Base-by-base conservation (phyloP, 2,113 vertebrate species). In the Caracal caracal region DNA sequence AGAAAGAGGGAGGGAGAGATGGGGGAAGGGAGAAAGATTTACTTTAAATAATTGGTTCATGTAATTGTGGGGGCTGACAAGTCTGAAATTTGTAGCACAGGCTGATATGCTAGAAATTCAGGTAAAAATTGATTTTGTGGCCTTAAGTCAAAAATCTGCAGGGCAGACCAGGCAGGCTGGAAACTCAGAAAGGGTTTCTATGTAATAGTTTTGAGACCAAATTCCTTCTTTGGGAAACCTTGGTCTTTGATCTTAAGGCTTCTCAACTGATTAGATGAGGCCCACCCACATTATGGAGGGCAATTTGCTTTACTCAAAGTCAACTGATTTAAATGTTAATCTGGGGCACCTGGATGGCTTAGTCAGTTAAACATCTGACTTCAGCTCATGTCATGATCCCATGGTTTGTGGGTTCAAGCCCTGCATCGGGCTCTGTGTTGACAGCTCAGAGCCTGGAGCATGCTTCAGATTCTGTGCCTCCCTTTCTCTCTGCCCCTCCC, bases 221-320 rank as follows among this genome's bases (percentile, higher is more conserved):
- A 92, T 88, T 92, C 16, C 49, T 75, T 91, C 49, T 92, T 73
- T 88, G 63, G 37, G 40, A 96, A 96, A 84, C 7, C 51, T 63
- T 15, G 19, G 10, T 88, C 47, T 90, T 93, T 88, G 35, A 82
- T 47, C 47, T 65, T 87, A 93, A 90, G 28, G 11, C 11, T 35
- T 20, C 61, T 90, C 71, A 49, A 47, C 28, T 88, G n/a, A 87
- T 24, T 94, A 26, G 16, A 49, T 78, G 70, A 92, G 12, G 22
- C 33, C 19, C 17, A 22, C 13, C 9, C 35, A 82, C 61, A 93
- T 76, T 75, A 65, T 51, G 33, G 43, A 82, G 20, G 35, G 16
- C 51, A 71, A 87, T 49, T 37, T 76, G 30, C 30, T 86, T 82
- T 81, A 85, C 33, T 90, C 13, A 24, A 56, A 71, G 33, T 83